Evolutionary conservation across 2,888 invertebrate species (phyloP).

Genomic region (Macrophya annulata): DNA sequence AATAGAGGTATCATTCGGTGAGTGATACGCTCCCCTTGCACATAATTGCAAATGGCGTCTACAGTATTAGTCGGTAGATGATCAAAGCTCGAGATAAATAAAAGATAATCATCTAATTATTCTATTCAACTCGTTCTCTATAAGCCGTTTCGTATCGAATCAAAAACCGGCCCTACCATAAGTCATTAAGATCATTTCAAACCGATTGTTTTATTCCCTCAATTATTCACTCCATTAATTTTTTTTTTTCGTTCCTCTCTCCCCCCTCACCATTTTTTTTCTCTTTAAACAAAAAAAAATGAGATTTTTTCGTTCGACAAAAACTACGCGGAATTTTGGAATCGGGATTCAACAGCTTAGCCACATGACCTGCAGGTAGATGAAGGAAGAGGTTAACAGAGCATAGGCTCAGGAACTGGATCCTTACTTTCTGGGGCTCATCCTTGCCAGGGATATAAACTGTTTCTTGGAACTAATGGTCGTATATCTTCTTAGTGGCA

Average conservation of each 20-base stretch:
- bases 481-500: conserved; percentile 78
- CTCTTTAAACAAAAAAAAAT: not conserved
- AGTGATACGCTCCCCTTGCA: conserved; percentile 69
- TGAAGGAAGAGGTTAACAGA: conserved; percentile 10
- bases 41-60: conserved; percentile 77
- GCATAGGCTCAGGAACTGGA: conserved; percentile 28
- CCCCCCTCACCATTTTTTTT: no score
- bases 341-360: not conserved
- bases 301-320: not conserved
- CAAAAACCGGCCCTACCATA: conserved; percentile 59
- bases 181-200: conserved; percentile 36
- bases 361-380: conserved; percentile 26
- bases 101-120: conserved; percentile 77
- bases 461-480: conserved; percentile 77
- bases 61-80: conserved; percentile 64
- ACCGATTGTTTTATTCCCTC: conserved; percentile 39
- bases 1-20: conserved; percentile 77
- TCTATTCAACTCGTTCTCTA: conserved; percentile 69
- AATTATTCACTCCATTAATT: not conserved
- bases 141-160: conserved; percentile 61
- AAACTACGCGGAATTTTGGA: not conserved
- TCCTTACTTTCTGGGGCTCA: conserved; percentile 56
- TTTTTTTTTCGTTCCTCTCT: not conserved
- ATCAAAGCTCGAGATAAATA: conserved; percentile 76
- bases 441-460: conserved; percentile 75